Evolutionary conservation across 2,797 vertebrate genomes (phyloP).

Genomic region (Coracias cyanogaster): DNA sequence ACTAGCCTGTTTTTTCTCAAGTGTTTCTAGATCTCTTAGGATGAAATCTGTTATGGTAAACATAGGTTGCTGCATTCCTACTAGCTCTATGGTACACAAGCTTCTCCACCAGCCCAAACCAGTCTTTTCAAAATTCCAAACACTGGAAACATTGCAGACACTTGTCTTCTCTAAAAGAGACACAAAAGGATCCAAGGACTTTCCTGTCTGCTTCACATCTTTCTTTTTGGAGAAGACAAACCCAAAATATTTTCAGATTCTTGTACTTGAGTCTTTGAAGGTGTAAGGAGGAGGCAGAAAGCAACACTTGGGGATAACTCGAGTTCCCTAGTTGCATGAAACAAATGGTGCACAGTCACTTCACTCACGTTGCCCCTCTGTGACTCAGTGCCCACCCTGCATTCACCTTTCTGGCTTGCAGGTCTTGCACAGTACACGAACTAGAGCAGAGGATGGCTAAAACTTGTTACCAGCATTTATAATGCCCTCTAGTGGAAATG

Average conservation of each 20-base stretch:
- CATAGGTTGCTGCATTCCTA: not conserved
- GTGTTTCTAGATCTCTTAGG: not conserved
- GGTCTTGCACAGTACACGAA: fast-evolving
- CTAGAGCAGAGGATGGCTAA: not conserved
- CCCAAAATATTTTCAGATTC: not conserved
- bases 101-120: not conserved
- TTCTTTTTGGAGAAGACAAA: not conserved
- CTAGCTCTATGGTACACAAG: not conserved
- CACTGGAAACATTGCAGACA: not conserved
- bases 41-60: not conserved
- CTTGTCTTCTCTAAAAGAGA: not conserved
- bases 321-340: not conserved
- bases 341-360: not conserved
- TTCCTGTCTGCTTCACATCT: not conserved
- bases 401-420: not conserved
- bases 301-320: not conserved
- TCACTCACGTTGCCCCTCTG: not conserved
- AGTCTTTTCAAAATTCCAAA: not conserved
- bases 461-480: not conserved
- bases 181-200: not conserved
- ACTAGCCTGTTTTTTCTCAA: not conserved
- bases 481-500: conserved; percentile 1
- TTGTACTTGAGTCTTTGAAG: not conserved
- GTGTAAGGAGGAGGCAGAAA: not conserved
- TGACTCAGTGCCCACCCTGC: not conserved